phyloP scores from a whole-genome alignment of 2,888 invertebrate genomes.

The Holacanthella duospinosa region DNA sequence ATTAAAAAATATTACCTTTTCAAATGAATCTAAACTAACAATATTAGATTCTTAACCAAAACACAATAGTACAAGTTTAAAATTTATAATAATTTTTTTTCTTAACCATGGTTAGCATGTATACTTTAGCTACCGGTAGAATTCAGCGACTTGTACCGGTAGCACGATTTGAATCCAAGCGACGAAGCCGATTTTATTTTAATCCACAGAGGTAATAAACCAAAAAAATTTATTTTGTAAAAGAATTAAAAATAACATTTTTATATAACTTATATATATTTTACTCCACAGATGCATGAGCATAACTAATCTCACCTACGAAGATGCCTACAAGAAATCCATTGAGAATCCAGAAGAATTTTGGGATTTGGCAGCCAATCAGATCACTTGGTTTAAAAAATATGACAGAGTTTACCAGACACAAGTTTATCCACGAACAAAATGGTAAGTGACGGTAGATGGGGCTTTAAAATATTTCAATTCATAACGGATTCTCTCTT shows the following conservation, averaged over 20 bases:
- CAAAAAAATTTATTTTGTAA: too few relatives aligned
- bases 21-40: too few relatives aligned
- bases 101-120: too few relatives aligned
- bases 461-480: not conserved
- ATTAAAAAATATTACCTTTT: too few relatives aligned
- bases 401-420: conserved; percentile 78
- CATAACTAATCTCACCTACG: conserved; percentile 47
- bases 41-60: too few relatives aligned
- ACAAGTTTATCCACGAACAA: conserved; percentile 71
- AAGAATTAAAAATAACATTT: not conserved
- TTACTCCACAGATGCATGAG: not conserved
- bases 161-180: too few relatives aligned
- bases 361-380: conserved; percentile 81
- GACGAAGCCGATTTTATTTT: not conserved
- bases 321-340: conserved; percentile 71
- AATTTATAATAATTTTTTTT: too few relatives aligned
- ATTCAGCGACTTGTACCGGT: too few relatives aligned
- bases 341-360: conserved; percentile 78
- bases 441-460: conserved; percentile 56
- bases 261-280: not conserved
- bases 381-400: conserved; percentile 82
- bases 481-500: too few relatives aligned
- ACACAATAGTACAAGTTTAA: too few relatives aligned
- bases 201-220: not conserved
- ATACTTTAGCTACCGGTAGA: too few relatives aligned